Evolutionary conservation across 1,140 invertebrate species (phyloP), one percentile per base, ranked within the genome.

Genomic region (Zelostemma sp.): DNA sequence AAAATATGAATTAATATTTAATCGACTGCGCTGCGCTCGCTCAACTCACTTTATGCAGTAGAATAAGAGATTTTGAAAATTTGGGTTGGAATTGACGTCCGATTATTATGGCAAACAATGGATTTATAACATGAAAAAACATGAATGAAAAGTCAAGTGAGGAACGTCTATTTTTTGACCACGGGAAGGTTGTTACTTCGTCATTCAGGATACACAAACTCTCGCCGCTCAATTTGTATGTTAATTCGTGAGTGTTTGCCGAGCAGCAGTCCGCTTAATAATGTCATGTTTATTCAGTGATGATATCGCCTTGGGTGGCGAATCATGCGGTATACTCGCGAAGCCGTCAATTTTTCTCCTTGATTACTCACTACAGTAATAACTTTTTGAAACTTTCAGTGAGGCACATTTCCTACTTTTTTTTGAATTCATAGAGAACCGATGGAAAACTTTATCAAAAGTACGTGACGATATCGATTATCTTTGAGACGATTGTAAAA

Each of bases 241-340:
- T 84, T 85, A 85, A 85, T 85, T 84, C 74, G 76, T 78, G 77
- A 79, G 76, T 80, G 81, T 83, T 83, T 81, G 77, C 77, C 77
- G 81, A 76, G 71, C 82, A 81, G 77, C 80, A 82, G 81, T 80
- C 73, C 81, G 81, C 81, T 84, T 85, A 84, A 84, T 84, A 84
- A 84, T 85, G 81, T 84, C 83, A 85, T 85, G 83, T 85, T 85
- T 85, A 85, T 85, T 85, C 82, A 85, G 82, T 76, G 81, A 84
- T 82, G 77, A 85, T 85, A 84, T 83, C 77, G 80, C 80, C 69
- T 76, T 75, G 77, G 73, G 78, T 79, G 69, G 72, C 73, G 65
- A 75, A 78, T 73, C 78, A 72, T 68, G 74, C 74, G 76, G 71
- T 76, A 71, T 70, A 73, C 74, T 75, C 73, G 73, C 72, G 73